Evolutionary conservation across 2,113 vertebrate genomes (phyloP).

Genomic region (Cryptoleucopteryx plumbea): DNA sequence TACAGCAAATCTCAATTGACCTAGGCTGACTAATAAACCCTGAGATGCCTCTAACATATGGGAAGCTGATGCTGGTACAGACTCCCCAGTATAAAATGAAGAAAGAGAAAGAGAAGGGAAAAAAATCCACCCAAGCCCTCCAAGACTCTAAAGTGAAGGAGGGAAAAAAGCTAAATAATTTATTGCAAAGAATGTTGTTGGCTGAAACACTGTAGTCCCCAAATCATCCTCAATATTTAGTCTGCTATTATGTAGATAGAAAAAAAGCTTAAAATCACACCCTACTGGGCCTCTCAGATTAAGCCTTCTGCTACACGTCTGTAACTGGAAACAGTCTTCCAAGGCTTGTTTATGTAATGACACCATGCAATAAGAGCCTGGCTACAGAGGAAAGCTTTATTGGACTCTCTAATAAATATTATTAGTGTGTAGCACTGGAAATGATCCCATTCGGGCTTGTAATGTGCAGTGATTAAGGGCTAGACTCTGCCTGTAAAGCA

Average conservation of each 20-base stretch:
- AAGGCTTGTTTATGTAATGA: constrained; percentile 12
- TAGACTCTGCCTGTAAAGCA: not conserved
- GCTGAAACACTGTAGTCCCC: not conserved
- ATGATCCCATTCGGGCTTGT: not conserved
- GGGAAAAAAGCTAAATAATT: not conserved
- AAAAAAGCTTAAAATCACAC: not conserved
- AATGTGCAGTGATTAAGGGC: constrained; percentile 12
- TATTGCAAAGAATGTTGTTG: not conserved
- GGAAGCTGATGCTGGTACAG: not conserved
- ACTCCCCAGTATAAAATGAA: not conserved
- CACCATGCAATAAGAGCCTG: constrained; percentile 4
- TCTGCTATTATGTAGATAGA: not conserved
- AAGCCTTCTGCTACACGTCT: not conserved
- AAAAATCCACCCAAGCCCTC: rapidly evolving
- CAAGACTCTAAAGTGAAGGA: not conserved
- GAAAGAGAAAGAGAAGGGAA: too few species aligned
- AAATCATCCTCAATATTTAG: constrained; percentile 34
- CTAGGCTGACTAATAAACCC: constrained; percentile 54
- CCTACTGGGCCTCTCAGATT: not conserved
- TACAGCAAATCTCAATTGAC: constrained; percentile 49
- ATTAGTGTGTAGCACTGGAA: not conserved
- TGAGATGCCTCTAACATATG: constrained; percentile 46
- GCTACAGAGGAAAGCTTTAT: constrained; percentile 2
- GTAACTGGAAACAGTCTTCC: constrained; percentile 32
- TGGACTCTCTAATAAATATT: constrained; percentile 38